Evolutionary conservation across 1,140 invertebrate species (phyloP), one percentile per base, ranked within the genome.

Genomic region (Heliconius hermathena): DNA sequence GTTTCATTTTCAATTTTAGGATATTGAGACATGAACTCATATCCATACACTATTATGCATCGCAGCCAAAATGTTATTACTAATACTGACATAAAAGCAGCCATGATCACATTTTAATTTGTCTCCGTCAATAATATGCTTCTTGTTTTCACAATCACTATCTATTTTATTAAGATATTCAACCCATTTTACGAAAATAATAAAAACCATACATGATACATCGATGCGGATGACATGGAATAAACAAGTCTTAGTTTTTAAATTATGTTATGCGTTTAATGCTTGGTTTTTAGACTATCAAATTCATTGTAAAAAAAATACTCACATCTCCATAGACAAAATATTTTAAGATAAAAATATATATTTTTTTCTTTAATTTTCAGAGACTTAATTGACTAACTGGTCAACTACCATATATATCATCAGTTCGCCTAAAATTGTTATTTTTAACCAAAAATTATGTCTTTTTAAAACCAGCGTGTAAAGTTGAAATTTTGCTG

Each of bases 141-240:
- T 82, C 74, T 85, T 81, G 85, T 90, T 89, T 88, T 89, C 87
- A 91, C 88, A 89, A 89, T 74, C 81, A 85, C 83, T 85, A 81
- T 77, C 83, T 76, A 76, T 85, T 89, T 88, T 80, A 85, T 84
- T 85, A 29, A 87, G 78, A 83, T 87, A 89, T 94, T 94, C 92
- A 94, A 94, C 93, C 93, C 93, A 94, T 94, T 93, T 91, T 93
- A 83, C 41, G 74, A 94, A 92, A 93, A 93, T 89, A 92, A 85
- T 90, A 87, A 83, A 89, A 92, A 79, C 33, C 71, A 78, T 66
- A 66, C 60, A 66, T 29, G 60, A 89, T 89, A 87, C 88, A 92
- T 93, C 91, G 90, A 93, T 92, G 93, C 89, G 90, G 86, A 91
- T 92, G 93, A 93, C 92, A 94, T 84, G 87, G 89, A 92, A 91